Base-by-base conservation (phyloP, 2,888 invertebrate genomes). In the Ferdinandea cuprea region DNA sequence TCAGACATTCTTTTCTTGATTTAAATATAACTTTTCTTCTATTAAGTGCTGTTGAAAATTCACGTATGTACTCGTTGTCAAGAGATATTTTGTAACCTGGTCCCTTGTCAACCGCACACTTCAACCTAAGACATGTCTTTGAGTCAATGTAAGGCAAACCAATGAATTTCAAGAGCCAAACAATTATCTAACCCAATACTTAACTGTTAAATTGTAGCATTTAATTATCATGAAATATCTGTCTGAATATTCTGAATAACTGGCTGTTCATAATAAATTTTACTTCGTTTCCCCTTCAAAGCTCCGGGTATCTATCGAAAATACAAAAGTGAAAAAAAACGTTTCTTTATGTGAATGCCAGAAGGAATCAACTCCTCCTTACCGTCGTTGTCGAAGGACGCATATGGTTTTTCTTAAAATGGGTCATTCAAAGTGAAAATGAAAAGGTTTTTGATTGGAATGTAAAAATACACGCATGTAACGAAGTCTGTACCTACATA, bases 261-360 rank as follows among this genome's bases (percentile, higher is more conserved):
- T 40, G n/a, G 40, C 40, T 40, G n/a, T 30, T 40, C 37, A 17
- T 42, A 52, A 54, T 66, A 25, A 66, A 52, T 52, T 9, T 66
- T 7, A 2, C 19, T 6, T 21, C 1, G 37, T 15, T 25, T 25
- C 11, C 3, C 37, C 13, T 19, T 25, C 2, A 13, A 25, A 30
- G 17, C 8, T 6, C 7, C 1, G 28, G 6, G 15, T 28, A 1
- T 30, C 28, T 28, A 8, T 13, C 15, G 8, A 2, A 6, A 19
- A 40, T 9, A 50, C 17, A 52, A 30, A 30, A 35, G 19, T 17
- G 15, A 21, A 44, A 40, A 37, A 30, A 40, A 37, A 30, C 15
- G 7, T 58, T 69, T 21, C 48, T 61, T 77, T 71, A 42, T 71
- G 21, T 8, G 8, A 63, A 25, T 71, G 71, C 25, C 77, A 71